Conservation (phyloP, 2,888 invertebrate genomes). For the Neuroscelio doddi region DNA sequence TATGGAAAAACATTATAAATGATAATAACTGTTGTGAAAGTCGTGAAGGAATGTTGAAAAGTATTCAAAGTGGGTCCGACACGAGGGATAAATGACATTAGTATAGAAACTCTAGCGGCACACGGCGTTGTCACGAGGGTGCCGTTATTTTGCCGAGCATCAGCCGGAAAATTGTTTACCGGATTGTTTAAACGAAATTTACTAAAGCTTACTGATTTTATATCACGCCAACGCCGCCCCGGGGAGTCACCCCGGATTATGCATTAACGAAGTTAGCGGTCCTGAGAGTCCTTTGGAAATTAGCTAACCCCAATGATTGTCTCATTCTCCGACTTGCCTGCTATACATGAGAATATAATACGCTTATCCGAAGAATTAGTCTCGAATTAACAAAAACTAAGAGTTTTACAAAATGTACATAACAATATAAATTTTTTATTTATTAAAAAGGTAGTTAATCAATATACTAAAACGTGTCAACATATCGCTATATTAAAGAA, state of each 20-base stretch:
- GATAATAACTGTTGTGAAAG: slow-evolving; percentile 18
- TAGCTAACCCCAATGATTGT: slow-evolving; percentile 60
- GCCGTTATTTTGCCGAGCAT: slow-evolving; percentile 70
- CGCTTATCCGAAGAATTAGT: slow-evolving; percentile 43
- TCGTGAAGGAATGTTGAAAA: slow-evolving; percentile 22
- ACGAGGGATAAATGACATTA: slow-evolving; percentile 56
- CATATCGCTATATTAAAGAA: no score
- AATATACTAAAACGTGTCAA: no score
- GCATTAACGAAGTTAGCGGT: slow-evolving; percentile 69
- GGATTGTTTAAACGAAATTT: slow-evolving; percentile 72
- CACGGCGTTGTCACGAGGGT: slow-evolving; percentile 64
- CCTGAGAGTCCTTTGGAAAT: slow-evolving; percentile 58
- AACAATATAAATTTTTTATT: no score
- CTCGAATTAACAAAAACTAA: no score
- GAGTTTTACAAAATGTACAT: no score
- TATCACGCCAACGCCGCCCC: slow-evolving; percentile 68
- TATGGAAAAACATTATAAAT: no score
- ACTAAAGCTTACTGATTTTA: slow-evolving; percentile 72
- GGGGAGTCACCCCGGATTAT: slow-evolving; percentile 68
- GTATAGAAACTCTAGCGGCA: slow-evolving; percentile 51
- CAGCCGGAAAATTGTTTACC: slow-evolving; percentile 72
- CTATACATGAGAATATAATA: slow-evolving; percentile 27
- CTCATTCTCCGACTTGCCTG: slow-evolving; percentile 39
- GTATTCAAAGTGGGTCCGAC: slow-evolving; percentile 38
- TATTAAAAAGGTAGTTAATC: no score